Conservation (phyloP, 2,888 invertebrate species). For the Cantharis rufa region DNA sequence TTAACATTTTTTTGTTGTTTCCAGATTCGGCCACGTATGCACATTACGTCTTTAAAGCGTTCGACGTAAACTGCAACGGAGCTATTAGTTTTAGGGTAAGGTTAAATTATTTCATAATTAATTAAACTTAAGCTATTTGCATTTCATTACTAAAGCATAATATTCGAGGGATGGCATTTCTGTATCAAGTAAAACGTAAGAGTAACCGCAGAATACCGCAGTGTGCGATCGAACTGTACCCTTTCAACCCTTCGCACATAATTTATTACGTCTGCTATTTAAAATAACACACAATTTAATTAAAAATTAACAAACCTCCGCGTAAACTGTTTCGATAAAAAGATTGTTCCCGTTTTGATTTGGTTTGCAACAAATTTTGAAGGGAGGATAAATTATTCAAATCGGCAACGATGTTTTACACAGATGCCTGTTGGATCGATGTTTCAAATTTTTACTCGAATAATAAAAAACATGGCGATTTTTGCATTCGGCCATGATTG, state of each 20-base stretch:
- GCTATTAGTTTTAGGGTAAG: conserved; percentile 97
- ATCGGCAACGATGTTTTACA: background rate
- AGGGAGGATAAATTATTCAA: background rate
- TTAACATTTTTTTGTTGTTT: conserved; percentile 10
- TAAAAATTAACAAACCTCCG: background rate
- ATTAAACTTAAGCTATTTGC: background rate
- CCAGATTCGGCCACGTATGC: conserved; percentile 95
- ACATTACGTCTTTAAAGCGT: conserved; percentile 98
- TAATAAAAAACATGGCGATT: background rate
- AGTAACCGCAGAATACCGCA: conserved; percentile 41
- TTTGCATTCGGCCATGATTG: background rate
- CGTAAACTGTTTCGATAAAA: background rate
- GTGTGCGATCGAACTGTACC: conserved; percentile 34
- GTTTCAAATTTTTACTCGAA: background rate
- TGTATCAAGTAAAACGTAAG: conserved; percentile 12
- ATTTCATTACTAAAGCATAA: background rate
- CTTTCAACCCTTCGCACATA: conserved; percentile 28
- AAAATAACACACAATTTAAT: background rate
- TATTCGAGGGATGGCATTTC: background rate
- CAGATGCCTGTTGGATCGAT: background rate
- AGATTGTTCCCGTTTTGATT: background rate
- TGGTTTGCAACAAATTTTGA: background rate
- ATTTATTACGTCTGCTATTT: background rate
- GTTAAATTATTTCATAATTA: conserved; percentile 36
- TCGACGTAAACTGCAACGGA: conserved; percentile 96